Evolutionary conservation across 1,140 invertebrate species (phyloP), one percentile per base, ranked within the genome.

Genomic region (Tetramorium simillimum): DNA sequence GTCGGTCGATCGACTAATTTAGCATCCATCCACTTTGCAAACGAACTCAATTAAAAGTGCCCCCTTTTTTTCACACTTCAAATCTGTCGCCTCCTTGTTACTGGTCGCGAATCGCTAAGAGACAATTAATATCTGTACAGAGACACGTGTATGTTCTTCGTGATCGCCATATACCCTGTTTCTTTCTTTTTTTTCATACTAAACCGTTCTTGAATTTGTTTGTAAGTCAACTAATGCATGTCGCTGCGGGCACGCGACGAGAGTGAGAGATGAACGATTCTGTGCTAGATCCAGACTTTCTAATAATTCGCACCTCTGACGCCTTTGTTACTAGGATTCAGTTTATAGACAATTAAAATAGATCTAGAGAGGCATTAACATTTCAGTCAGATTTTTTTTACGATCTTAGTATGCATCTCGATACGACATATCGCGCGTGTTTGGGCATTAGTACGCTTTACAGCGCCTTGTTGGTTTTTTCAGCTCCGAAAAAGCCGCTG

Each of bases 401-500:
- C 5, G 18, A n/a, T n/a, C 33, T 33, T 91, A 77, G 65, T 88
- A 77, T 90, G 88, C 60, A 72, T 89, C 77, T 89, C 84, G 10
- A 80, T 46, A 56, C 28, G 65, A 92, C 92, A 84, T 91, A 92
- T 88, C n/a, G 6, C 33, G 18, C 37, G 24, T 9, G 21, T 18
- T 7, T 18, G 14, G 24, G 24, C 40, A 43, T 73, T 72, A 14
- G 18, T 37, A 46, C 7, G 16, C 14, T 49, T 49, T 33, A 75
- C n/a, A 46, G 4, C 43, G 7, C 5, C 28, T 12, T 21, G 75
- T 93, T 88, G 73, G 73, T 76, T 92, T 91, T 96, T 96, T 88
- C 95, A 97, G 97, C 95, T 95, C 93, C 95, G 94, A 96, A 96
- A 84, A 97, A 97, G 94, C 96, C 97, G 84, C 96, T 97, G 92